These are phyloP conservation scores for Tetheella fluctuosa DNA, from an alignment of 2,888 invertebrate species.

Conservation along the genomic window DNA sequence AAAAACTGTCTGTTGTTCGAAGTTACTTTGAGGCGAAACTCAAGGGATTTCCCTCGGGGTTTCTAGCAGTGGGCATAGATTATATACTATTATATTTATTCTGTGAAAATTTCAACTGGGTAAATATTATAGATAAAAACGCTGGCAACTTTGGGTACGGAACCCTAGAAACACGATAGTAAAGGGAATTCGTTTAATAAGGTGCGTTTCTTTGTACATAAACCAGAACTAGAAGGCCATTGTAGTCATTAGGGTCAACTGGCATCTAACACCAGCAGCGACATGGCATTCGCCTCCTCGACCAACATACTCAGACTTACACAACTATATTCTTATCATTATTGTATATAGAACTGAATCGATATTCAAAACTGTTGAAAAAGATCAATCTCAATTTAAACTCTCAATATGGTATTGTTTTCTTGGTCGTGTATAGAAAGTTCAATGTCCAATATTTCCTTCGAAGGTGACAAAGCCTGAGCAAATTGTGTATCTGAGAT, in stretches of 20 bases:
- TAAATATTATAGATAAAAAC: too few species aligned
- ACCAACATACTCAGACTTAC: slow-evolving; percentile 15
- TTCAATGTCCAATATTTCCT: not conserved
- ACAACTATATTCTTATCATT: slow-evolving; percentile 1
- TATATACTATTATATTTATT: too few species aligned
- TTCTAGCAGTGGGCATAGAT: too few species aligned
- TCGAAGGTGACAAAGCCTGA: not conserved
- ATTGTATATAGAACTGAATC: not conserved
- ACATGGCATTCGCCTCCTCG: slow-evolving; percentile 33
- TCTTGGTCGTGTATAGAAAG: slow-evolving; percentile 4
- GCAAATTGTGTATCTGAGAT: too few species aligned
- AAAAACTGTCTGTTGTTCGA: too few species aligned
- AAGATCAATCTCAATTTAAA: not conserved
- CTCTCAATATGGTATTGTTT: not conserved
- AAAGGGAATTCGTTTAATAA: slow-evolving; percentile 19
- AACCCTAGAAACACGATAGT: not conserved
- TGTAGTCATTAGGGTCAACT: slow-evolving; percentile 75
- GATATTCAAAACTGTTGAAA: not conserved
- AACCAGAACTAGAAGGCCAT: slow-evolving; percentile 60
- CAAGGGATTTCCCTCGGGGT: too few species aligned
- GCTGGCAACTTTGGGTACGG: too few species aligned
- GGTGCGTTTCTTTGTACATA: slow-evolving; percentile 26
- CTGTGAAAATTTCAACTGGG: too few species aligned
- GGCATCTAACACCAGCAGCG: slow-evolving; percentile 46
- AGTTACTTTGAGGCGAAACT: too few species aligned